phyloP scores from a whole-genome alignment of 2,797 vertebrate species.

The Onychomys torridus region DNA sequence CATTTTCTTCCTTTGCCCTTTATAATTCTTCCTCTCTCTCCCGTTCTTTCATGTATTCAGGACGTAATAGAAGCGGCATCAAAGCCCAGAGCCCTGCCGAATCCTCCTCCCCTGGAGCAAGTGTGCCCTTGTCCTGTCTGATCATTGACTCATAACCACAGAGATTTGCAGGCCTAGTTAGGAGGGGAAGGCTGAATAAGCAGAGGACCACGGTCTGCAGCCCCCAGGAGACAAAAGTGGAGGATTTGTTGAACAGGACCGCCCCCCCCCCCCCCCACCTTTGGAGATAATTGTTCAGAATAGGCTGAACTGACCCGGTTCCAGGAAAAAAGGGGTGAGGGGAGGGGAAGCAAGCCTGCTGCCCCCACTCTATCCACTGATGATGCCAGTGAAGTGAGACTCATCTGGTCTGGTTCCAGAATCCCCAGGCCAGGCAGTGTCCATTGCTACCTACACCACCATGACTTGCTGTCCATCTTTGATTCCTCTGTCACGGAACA shows the following conservation, averaged over 20 bases:
- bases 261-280: background rate
- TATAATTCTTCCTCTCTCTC: constrained; percentile 77
- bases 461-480: background rate
- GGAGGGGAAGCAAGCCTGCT: background rate
- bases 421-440: background rate
- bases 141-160: constrained; percentile 89
- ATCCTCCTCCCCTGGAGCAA: constrained; percentile 76
- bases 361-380: background rate
- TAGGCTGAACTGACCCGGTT: constrained; percentile 54
- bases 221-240: constrained; percentile 83
- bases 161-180: constrained; percentile 77
- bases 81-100: constrained; percentile 74
- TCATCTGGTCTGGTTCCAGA: constrained; percentile 51
- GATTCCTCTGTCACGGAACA: background rate
- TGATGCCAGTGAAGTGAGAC: constrained; percentile 12
- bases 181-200: constrained; percentile 84
- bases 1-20: constrained; percentile 74
- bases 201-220: constrained; percentile 77
- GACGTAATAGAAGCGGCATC: constrained; percentile 76
- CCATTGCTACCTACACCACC: background rate
- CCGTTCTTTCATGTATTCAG: constrained; percentile 80
- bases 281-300: constrained; percentile 79
- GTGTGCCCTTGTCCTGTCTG: constrained; percentile 85
- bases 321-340: background rate
- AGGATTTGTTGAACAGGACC: constrained; percentile 80